Evolutionary conservation across 2,797 vertebrate species (phyloP).

Genomic region (Leucoraja ocellata): DNA sequence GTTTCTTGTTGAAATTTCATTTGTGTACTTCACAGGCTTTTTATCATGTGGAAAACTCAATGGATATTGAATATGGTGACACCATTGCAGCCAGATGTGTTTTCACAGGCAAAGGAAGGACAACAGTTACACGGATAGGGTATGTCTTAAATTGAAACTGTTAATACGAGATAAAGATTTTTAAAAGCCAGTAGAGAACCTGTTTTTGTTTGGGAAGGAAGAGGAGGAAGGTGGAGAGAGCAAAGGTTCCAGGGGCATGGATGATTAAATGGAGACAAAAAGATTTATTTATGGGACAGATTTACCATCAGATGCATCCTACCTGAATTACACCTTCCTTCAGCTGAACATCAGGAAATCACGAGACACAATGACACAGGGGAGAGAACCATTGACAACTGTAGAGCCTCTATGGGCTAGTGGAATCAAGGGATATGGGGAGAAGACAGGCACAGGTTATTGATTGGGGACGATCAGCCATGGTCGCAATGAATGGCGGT

Average conservation of each 20-base stretch:
- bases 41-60: conserved; percentile 68
- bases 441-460: too few relatives aligned
- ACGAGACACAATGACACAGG: too few relatives aligned
- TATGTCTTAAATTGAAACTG: conserved; percentile 52
- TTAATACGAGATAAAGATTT: background rate
- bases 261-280: too few relatives aligned
- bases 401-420: too few relatives aligned
- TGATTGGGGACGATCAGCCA: too few relatives aligned
- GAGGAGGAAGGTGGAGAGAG: too few relatives aligned
- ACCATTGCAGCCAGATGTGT: conserved; percentile 81
- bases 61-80: conserved; percentile 76
- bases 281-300: background rate
- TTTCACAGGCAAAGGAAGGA: conserved; percentile 83
- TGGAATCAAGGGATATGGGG: too few relatives aligned
- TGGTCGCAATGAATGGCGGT: too few relatives aligned
- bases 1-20: background rate
- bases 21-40: conserved; percentile 70
- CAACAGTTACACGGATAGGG: conserved; percentile 79
- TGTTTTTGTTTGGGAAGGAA: too few relatives aligned
- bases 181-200: background rate
- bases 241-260: too few relatives aligned
- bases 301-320: background rate
- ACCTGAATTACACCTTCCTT: background rate
- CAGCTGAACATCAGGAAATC: background rate
- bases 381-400: too few relatives aligned